phyloP scores from a whole-genome alignment of 2,113 vertebrate species.

The Otocyon megalotis region DNA sequence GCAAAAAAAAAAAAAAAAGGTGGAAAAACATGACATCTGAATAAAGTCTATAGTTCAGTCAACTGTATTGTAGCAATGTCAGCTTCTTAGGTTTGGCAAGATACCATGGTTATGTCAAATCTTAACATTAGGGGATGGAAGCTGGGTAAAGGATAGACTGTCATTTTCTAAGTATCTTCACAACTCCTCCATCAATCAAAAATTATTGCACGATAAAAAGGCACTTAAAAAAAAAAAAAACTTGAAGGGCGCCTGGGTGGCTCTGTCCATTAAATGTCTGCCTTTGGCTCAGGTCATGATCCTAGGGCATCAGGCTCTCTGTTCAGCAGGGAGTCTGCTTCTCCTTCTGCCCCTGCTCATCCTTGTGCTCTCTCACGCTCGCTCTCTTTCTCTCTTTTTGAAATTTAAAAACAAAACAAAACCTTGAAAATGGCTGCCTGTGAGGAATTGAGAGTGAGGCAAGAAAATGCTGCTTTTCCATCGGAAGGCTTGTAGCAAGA shows the following conservation, averaged over 20 bases:
- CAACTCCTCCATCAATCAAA: neutral
- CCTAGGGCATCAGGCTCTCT: too few species aligned
- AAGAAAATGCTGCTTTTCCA: neutral
- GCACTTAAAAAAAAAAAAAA: neutral
- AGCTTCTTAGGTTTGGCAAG: neutral
- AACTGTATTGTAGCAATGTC: neutral
- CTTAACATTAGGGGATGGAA: neutral
- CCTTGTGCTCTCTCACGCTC: too few species aligned
- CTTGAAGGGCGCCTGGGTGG: too few species aligned
- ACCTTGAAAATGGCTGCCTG: neutral
- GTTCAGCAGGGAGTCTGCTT: too few species aligned
- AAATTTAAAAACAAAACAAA: too few species aligned
- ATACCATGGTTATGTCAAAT: neutral
- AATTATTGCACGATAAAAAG: neutral
- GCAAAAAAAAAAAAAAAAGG: neutral
- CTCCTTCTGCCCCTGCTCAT: too few species aligned
- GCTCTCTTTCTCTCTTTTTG: too few species aligned
- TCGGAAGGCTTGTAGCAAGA: neutral
- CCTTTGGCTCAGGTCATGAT: too few species aligned
- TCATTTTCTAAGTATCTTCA: neutral
- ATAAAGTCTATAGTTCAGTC: neutral
- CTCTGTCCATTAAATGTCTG: too few species aligned
- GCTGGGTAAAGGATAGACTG: neutral
- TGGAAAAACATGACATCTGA: neutral
- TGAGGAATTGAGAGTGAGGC: neutral